These are phyloP conservation scores for Vesta saturnalis DNA, from an alignment of 2,888 invertebrate genomes.

Conservation along the genomic window DNA sequence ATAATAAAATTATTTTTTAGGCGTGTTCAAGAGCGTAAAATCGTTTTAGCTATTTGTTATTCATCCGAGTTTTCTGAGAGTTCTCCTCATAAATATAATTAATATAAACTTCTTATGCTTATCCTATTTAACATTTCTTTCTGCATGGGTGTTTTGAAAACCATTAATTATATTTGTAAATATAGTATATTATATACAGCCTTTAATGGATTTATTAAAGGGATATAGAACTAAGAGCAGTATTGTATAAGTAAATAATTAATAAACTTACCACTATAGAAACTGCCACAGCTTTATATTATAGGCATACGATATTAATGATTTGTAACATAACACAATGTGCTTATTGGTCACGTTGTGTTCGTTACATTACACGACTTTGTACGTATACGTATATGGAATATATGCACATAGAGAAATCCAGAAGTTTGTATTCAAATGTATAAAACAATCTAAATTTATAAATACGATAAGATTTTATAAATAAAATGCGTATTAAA, in stretches of 20 bases:
- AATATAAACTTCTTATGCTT: conserved; percentile 34
- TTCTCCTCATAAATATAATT: conserved; percentile 32
- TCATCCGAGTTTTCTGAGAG: conserved; percentile 33
- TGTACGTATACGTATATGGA: no score
- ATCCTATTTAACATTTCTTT: conserved; percentile 31
- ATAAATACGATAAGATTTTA: no score
- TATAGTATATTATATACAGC: neutral
- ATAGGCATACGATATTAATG: neutral
- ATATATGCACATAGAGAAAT: no score
- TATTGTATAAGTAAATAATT: conserved; percentile 10
- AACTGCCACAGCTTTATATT: conserved; percentile 10
- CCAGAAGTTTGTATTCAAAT: no score
- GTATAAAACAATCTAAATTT: no score
- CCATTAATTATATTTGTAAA: conserved; percentile 18
- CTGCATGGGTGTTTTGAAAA: conserved; percentile 20
- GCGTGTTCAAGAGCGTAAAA: conserved; percentile 40
- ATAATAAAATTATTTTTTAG: conserved; percentile 42
- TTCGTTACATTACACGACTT: no score
- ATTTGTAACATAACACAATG: neutral
- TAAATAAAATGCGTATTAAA: no score
- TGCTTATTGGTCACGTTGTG: neutral
- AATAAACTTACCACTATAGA: conserved; percentile 10
- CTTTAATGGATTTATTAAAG: conserved; percentile 9
- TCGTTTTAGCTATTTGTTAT: conserved; percentile 39
- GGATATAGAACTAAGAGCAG: neutral